These are phyloP conservation scores for Haemorhous mexicanus DNA, from an alignment of 2,113 vertebrate genomes.

Conservation along the genomic window DNA sequence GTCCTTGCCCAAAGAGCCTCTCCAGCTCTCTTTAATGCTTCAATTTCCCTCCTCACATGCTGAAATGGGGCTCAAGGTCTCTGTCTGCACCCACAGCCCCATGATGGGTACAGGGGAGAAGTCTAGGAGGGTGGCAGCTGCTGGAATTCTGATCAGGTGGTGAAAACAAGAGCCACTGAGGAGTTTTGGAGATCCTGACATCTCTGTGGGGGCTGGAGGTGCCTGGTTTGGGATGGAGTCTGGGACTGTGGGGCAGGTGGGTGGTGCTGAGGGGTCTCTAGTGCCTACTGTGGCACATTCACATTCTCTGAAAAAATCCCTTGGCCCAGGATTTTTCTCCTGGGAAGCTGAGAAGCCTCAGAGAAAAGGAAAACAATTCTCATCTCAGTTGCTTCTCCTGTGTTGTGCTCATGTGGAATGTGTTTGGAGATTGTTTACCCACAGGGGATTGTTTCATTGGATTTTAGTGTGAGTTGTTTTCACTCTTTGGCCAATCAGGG, in stretches of 20 bases:
- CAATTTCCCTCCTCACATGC: accelerated
- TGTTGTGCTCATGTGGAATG: too few species aligned
- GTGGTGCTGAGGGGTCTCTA: background rate
- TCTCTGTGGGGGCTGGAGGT: background rate
- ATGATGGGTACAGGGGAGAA: accelerated
- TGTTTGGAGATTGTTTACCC: too few species aligned
- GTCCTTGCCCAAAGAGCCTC: too few species aligned
- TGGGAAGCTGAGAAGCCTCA: too few species aligned
- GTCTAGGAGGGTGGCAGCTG: accelerated
- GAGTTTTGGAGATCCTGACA: background rate
- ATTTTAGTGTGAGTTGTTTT: too few species aligned
- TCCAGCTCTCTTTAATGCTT: background rate
- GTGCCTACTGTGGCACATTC: too few species aligned
- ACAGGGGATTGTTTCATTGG: too few species aligned
- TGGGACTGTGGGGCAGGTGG: background rate
- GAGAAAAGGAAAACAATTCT: too few species aligned
- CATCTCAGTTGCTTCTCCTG: too few species aligned
- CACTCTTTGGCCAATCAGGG: too few species aligned
- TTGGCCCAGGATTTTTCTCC: too few species aligned
- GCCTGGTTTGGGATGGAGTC: background rate
- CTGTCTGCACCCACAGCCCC: background rate
- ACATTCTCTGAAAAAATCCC: too few species aligned
- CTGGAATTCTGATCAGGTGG: background rate
- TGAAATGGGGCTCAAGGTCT: background rate
- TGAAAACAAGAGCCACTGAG: background rate